Evolutionary conservation across 2,797 vertebrate genomes (phyloP).

Genomic region (Tachyglossus aculeatus): DNA sequence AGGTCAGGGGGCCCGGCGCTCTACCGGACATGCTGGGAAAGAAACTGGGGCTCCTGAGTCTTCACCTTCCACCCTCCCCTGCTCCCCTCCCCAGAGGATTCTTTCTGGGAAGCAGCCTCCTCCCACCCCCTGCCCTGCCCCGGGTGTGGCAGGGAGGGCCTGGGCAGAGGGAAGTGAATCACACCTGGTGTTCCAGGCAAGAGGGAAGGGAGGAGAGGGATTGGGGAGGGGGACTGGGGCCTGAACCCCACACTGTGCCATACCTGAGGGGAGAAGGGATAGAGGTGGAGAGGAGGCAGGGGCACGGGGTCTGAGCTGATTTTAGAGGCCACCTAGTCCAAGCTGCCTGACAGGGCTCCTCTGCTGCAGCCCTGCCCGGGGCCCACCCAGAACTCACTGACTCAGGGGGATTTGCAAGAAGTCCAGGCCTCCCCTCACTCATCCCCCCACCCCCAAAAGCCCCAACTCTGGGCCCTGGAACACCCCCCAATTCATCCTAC

Average conservation of each 20-base stretch:
- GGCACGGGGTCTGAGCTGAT: not conserved
- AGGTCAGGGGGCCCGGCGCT: not conserved
- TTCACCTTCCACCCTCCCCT: no score
- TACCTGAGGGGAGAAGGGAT: no score
- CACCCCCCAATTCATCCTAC: no score
- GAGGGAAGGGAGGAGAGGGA: slow-evolving; percentile 32
- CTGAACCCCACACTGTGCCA: not conserved
- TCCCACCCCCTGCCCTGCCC: slow-evolving; percentile 22
- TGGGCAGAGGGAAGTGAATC: slow-evolving; percentile 47
- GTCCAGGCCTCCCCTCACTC: not conserved
- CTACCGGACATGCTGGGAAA: not conserved
- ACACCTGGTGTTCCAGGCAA: no score
- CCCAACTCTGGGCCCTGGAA: no score
- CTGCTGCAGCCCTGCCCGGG: not conserved
- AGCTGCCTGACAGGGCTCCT: not conserved
- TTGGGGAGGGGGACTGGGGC: slow-evolving; percentile 23
- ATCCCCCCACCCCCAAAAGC: slow-evolving; percentile 17
- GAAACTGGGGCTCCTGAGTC: not conserved
- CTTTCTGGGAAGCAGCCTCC: no score
- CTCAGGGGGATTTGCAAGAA: slow-evolving; percentile 29
- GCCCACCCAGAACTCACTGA: slow-evolving; percentile 1
- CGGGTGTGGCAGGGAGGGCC: slow-evolving; percentile 15
- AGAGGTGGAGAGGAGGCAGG: slow-evolving; percentile 20
- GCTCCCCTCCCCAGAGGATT: not conserved
- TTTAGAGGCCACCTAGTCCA: no score